These are phyloP conservation scores for Leptinotarsa lineolata DNA, from an alignment of 1,140 invertebrate species.

Conservation along the genomic window DNA sequence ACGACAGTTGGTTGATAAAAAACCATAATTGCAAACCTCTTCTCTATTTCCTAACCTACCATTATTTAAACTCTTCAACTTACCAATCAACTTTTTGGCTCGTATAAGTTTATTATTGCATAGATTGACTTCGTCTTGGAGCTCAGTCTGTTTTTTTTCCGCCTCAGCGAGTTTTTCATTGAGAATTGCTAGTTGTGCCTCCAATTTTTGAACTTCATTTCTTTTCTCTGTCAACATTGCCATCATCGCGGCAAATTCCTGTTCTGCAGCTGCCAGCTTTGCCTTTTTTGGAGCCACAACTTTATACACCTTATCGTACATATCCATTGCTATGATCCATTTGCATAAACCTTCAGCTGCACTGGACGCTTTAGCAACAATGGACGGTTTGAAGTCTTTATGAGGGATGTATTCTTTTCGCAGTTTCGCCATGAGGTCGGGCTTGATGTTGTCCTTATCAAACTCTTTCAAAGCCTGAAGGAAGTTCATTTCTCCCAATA, in stretches of 20 bases:
- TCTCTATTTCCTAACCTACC: neutral
- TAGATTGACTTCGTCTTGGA: slow-evolving; percentile 86
- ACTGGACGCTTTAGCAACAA: slow-evolving; percentile 88
- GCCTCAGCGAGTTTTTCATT: slow-evolving; percentile 73
- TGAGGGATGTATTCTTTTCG: slow-evolving; percentile 82
- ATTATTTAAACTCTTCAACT: neutral
- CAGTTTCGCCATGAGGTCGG: slow-evolving; percentile 80
- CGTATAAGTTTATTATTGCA: slow-evolving; percentile 87
- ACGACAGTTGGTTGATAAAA: too few species aligned
- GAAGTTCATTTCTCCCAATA: slow-evolving; percentile 90
- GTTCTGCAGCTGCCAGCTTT: slow-evolving; percentile 76
- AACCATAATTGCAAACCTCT: too few species aligned
- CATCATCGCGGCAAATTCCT: slow-evolving; percentile 79
- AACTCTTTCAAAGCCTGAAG: slow-evolving; percentile 82
- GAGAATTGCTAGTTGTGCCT: slow-evolving; percentile 74
- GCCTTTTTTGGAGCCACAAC: slow-evolving; percentile 82
- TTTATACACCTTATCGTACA: slow-evolving; percentile 72
- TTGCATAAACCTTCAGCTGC: slow-evolving; percentile 87
- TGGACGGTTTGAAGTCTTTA: slow-evolving; percentile 84
- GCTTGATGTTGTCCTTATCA: slow-evolving; percentile 89
- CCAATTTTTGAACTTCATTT: slow-evolving; percentile 70
- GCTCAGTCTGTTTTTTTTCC: slow-evolving; percentile 70
- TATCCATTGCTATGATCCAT: slow-evolving; percentile 92
- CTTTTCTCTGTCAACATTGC: slow-evolving; percentile 79
- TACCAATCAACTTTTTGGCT: slow-evolving; percentile 78